These are phyloP conservation scores for Amorpha juglandis DNA, from an alignment of 2,888 invertebrate genomes.

Conservation along the genomic window DNA sequence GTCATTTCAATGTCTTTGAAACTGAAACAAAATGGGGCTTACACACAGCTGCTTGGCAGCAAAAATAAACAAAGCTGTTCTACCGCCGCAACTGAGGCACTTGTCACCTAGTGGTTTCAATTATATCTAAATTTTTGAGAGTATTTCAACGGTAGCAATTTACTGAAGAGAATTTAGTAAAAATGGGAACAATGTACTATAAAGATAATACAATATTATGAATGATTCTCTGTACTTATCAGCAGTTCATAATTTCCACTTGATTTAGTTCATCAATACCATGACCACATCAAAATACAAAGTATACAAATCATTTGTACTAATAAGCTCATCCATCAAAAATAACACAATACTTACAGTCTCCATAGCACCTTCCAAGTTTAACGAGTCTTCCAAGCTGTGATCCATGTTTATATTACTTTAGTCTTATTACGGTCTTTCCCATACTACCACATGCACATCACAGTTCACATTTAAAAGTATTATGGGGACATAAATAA, in stretches of 20 bases:
- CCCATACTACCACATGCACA: not conserved
- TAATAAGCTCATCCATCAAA: constrained; percentile 29
- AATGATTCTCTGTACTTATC: not conserved
- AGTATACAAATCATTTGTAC: not conserved
- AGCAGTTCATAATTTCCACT: not conserved
- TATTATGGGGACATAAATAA: constrained; percentile 42
- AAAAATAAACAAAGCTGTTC: no score
- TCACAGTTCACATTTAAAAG: constrained; percentile 19
- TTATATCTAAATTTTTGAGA: no score
- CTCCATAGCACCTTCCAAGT: constrained; percentile 69
- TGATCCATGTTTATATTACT: constrained; percentile 64
- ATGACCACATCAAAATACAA: not conserved
- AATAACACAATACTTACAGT: constrained; percentile 60
- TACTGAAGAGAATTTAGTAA: not conserved
- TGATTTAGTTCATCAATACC: not conserved
- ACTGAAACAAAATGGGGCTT: no score
- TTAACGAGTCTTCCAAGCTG: constrained; percentile 71
- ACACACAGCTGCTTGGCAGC: no score
- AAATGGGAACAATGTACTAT: not conserved
- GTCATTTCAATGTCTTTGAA: no score
- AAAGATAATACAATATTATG: not conserved
- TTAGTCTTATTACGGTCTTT: constrained; percentile 25
- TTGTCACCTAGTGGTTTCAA: no score
- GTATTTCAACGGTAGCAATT: no score
- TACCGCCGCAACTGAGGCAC: no score